These are phyloP conservation scores for Dryobates pubescens DNA, from an alignment of 2,797 vertebrate species.

Conservation along the genomic window DNA sequence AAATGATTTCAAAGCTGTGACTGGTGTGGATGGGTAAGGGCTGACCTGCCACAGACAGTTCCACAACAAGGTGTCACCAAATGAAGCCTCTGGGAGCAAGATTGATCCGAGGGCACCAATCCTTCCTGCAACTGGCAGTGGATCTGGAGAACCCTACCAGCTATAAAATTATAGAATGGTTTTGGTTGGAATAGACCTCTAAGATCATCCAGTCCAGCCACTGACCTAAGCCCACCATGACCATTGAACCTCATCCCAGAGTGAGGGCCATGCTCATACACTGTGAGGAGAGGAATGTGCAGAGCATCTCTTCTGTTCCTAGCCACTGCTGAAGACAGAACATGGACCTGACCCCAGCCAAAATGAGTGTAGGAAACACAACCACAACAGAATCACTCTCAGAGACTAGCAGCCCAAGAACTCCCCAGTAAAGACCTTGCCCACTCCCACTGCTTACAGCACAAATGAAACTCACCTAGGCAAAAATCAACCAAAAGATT, in stretches of 20 bases:
- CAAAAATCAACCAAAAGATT: too few species aligned
- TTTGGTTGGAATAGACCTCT: too few species aligned
- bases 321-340: background rate
- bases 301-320: background rate
- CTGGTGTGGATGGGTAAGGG: background rate
- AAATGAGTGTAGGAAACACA: background rate
- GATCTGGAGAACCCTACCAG: background rate
- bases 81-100: background rate
- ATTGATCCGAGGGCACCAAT: background rate
- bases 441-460: background rate
- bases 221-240: too few species aligned
- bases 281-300: background rate
- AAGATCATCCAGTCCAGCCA: too few species aligned
- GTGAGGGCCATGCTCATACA: too few species aligned
- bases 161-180: too few species aligned
- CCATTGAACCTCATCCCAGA: too few species aligned
- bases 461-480: background rate
- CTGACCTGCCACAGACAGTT: background rate
- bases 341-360: background rate
- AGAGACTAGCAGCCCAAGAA: background rate
- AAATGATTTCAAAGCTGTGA: background rate
- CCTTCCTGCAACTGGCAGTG: background rate
- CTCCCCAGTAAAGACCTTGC: background rate
- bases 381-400: background rate
- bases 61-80: background rate